Percentiles rank a stretch among this genome's conserved stretches.
phyloP scores from a whole-genome alignment of 2,888 invertebrate species.

The Drosophila peninsularis region DNA sequence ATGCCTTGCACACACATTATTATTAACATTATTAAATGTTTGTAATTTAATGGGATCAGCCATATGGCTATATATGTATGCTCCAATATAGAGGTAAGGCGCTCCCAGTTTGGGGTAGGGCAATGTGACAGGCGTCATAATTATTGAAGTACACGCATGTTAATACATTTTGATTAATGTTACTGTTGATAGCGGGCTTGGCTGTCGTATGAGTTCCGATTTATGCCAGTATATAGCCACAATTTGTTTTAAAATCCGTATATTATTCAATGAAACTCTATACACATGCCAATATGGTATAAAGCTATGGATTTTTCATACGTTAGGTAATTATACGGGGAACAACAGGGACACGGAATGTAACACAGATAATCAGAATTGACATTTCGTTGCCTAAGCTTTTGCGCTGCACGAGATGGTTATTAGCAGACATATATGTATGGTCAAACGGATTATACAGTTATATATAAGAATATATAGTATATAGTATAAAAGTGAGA shows the following conservation, averaged over 20 bases:
- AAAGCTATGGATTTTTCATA: slow-evolving; percentile 55
- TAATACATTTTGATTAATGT: slow-evolving; percentile 59
- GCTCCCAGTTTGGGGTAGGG: neutral
- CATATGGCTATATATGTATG: neutral
- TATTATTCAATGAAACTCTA: neutral
- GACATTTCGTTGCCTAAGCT: slow-evolving; percentile 65
- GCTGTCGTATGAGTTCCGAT: slow-evolving; percentile 32
- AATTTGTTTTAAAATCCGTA: slow-evolving; percentile 3
- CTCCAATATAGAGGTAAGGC: neutral
- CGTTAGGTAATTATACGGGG: slow-evolving; percentile 41
- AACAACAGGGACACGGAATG: slow-evolving; percentile 13
- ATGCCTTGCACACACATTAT: neutral
- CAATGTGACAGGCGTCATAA: slow-evolving; percentile 55
- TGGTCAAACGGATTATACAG: neutral
- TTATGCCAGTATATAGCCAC: neutral
- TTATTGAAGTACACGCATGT: slow-evolving; percentile 54
- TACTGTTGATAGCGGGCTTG: slow-evolving; percentile 41
- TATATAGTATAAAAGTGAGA: no score
- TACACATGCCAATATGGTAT: slow-evolving; percentile 1
- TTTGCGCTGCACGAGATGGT: slow-evolving; percentile 41
- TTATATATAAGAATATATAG: neutral
- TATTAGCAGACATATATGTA: slow-evolving; percentile 22
- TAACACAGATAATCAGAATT: slow-evolving; percentile 64
- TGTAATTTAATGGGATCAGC: slow-evolving; percentile 36
- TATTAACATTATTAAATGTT: slow-evolving; percentile 31